A percentile compares a stretch with the other conserved stretches of the same genome.
These are phyloP conservation scores for fruit fly (Drosophila melanogaster) DNA, from an alignment of 1,140 invertebrate species.

Conservation along the genomic window Release_6_plus_ISO1_MT NT_033777.3:12661001-12661500, in stretches of 20 bases:
- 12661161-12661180: too few relatives aligned
- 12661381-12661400: constrained; percentile 28
- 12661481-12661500: constrained; percentile 16
- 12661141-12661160: too few relatives aligned
- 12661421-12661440: constrained; percentile 11
- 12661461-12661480: constrained; percentile 13
- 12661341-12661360: constrained; percentile 8
- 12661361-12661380: constrained; percentile 20
- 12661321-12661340: constrained; percentile 1
- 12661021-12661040: constrained; percentile 3
- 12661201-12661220: too few relatives aligned
- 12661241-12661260: background rate
- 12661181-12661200: too few relatives aligned
- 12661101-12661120: too few relatives aligned
- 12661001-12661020: background rate
- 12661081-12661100: too few relatives aligned
- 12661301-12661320: background rate
- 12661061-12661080: background rate
- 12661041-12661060: too few relatives aligned
- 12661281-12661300: background rate
- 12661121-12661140: too few relatives aligned
- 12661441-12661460: constrained; percentile 29
- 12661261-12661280: background rate
- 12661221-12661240: background rate
- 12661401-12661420: constrained; percentile 17